These are phyloP conservation scores for Craterocephalus amniculus DNA, from an alignment of 2,797 vertebrate species.

Conservation along the genomic window DNA sequence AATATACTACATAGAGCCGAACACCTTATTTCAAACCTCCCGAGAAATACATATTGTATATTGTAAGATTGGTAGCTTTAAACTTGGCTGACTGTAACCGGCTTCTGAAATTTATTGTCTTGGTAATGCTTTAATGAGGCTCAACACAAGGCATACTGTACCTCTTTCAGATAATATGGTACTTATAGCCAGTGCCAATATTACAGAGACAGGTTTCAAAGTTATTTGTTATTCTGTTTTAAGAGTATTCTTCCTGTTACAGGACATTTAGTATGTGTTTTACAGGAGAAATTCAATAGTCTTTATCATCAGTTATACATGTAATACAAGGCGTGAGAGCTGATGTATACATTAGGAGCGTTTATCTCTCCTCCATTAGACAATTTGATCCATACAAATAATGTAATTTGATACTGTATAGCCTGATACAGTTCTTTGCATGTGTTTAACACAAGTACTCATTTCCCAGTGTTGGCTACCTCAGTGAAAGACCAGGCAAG, in stretches of 20 bases:
- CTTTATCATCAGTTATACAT: not conserved
- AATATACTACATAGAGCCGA: conserved; percentile 55
- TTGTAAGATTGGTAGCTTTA: conserved; percentile 19
- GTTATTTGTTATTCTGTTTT: conserved; percentile 23
- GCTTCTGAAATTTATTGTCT: conserved; percentile 23
- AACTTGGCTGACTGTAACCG: conserved; percentile 32
- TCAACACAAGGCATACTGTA: not conserved
- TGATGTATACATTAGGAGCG: not conserved
- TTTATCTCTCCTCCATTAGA: not conserved
- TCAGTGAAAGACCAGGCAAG: too few relatives aligned
- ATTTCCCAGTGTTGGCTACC: not conserved
- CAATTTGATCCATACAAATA: not conserved
- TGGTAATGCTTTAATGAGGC: conserved; percentile 24
- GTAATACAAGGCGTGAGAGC: not conserved
- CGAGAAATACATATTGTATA: conserved; percentile 31
- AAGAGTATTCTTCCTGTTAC: not conserved
- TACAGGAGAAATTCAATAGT: not conserved
- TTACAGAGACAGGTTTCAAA: conserved; percentile 22
- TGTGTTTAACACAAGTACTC: not conserved
- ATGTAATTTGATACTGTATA: not conserved
- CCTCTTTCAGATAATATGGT: conserved; percentile 10
- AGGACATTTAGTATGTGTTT: not conserved
- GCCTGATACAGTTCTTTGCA: not conserved
- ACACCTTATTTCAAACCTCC: conserved; percentile 56
- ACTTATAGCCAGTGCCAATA: conserved; percentile 24